Evolutionary conservation across 2,797 vertebrate species (phyloP).

Genomic region (Tapera naevia): DNA sequence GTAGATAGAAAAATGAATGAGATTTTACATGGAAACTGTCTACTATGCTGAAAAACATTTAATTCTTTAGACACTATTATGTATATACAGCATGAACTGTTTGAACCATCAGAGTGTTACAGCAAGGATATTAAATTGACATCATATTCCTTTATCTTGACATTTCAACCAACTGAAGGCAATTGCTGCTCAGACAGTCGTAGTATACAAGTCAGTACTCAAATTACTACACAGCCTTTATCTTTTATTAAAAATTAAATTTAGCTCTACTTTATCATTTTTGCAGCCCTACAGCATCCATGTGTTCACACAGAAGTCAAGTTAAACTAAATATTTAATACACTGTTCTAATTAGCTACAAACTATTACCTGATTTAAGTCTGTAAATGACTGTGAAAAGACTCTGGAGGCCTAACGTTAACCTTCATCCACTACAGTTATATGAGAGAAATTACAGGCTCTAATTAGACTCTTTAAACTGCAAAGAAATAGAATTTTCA

Average conservation of each 20-base stretch:
- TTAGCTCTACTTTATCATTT: conserved; percentile 63
- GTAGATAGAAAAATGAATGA: background rate
- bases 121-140: conserved; percentile 54
- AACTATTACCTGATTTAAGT: conserved; percentile 84
- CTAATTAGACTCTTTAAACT: conserved; percentile 85
- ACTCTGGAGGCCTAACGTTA: conserved; percentile 78
- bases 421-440: conserved; percentile 78
- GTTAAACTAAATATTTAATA: conserved; percentile 82
- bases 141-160: conserved; percentile 58
- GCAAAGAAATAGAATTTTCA: conserved; percentile 86
- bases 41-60: background rate
- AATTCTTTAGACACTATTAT: background rate
- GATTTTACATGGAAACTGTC: background rate
- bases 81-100: conserved; percentile 31
- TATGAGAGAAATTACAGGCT: conserved; percentile 78
- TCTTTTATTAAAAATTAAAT: conserved; percentile 79
- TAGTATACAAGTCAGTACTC: conserved; percentile 7
- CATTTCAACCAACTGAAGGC: conserved; percentile 47
- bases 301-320: conserved; percentile 70
- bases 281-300: conserved; percentile 53
- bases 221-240: conserved; percentile 66
- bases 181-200: background rate
- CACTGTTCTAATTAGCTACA: conserved; percentile 79
- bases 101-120: conserved; percentile 32
- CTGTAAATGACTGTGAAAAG: conserved; percentile 81